Evolutionary conservation across 2,113 vertebrate genomes (phyloP).

Genomic region (Eulemur rufifrons): DNA sequence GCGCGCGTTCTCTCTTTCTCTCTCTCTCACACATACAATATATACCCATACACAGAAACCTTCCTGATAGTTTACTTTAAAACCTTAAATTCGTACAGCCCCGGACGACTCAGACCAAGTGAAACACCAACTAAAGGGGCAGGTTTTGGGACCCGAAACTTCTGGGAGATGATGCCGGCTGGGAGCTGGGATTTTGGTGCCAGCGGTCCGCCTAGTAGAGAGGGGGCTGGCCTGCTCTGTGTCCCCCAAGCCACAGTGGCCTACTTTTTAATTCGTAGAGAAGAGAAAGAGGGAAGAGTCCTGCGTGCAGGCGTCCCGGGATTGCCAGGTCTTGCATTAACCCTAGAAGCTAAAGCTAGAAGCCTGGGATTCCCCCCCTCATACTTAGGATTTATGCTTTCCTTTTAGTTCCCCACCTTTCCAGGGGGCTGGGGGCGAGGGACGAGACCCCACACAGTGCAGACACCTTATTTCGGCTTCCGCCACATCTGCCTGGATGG

Average conservation of each 20-base stretch:
- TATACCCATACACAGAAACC: background rate
- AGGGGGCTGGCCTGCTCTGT: background rate
- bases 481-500: background rate
- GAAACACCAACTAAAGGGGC: background rate
- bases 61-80: conserved; percentile 20
- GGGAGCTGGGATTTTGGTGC: background rate
- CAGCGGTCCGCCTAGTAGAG: background rate
- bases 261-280: background rate
- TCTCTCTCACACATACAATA: background rate
- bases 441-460: background rate
- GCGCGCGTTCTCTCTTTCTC: no score
- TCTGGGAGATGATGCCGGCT: background rate
- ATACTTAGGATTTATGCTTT: background rate
- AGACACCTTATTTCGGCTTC: conserved; percentile 50
- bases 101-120: background rate
- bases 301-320: background rate
- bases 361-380: background rate
- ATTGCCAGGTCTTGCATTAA: background rate
- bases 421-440: background rate
- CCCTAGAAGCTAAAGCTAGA: background rate
- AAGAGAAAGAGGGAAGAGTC: background rate
- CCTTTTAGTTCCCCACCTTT: conserved; percentile 48
- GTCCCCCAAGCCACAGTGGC: background rate
- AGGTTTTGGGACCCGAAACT: background rate
- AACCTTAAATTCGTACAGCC: background rate